Evolutionary conservation across 2,888 invertebrate species (phyloP).

Genomic region (Tholera decimalis): DNA sequence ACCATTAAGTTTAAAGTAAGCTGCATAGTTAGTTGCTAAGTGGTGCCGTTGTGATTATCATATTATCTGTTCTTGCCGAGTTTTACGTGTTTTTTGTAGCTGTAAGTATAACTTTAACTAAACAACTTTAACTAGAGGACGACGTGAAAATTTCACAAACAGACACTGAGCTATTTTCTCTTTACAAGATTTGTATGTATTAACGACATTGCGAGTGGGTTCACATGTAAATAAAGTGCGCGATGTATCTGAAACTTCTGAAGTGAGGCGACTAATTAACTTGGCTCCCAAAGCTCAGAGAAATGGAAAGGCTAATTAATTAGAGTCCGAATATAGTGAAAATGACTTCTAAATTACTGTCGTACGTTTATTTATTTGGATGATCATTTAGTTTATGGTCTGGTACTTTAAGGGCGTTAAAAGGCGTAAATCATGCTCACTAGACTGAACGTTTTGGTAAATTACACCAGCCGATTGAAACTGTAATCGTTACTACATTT

Average conservation of each 20-base stretch:
- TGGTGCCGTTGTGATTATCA: slow-evolving; percentile 40
- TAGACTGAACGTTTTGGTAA: neutral
- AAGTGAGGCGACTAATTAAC: slow-evolving; percentile 46
- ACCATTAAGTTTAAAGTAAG: slow-evolving; percentile 46
- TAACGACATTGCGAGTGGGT: slow-evolving; percentile 11
- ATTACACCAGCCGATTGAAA: neutral
- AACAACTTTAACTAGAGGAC: too few species aligned
- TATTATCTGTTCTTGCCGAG: slow-evolving; percentile 32
- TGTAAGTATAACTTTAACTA: too few species aligned
- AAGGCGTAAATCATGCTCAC: neutral
- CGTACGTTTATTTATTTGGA: slow-evolving; percentile 23
- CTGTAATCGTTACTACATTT: neutral
- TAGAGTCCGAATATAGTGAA: slow-evolving; percentile 30
- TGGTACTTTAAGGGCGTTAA: neutral
- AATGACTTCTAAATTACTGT: slow-evolving; percentile 30
- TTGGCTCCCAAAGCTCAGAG: slow-evolving; percentile 25
- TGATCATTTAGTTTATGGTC: slow-evolving; percentile 6
- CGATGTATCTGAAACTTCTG: slow-evolving; percentile 17
- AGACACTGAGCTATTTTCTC: too few species aligned
- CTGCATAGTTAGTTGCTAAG: slow-evolving; percentile 38
- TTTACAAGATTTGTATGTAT: neutral
- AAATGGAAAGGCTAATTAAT: slow-evolving; percentile 53
- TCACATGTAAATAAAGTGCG: slow-evolving; percentile 18
- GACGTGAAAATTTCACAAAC: too few species aligned
- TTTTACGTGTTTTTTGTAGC: slow-evolving; percentile 14